Conservation (phyloP, 2,888 invertebrate species). For the Idaea biselata region DNA sequence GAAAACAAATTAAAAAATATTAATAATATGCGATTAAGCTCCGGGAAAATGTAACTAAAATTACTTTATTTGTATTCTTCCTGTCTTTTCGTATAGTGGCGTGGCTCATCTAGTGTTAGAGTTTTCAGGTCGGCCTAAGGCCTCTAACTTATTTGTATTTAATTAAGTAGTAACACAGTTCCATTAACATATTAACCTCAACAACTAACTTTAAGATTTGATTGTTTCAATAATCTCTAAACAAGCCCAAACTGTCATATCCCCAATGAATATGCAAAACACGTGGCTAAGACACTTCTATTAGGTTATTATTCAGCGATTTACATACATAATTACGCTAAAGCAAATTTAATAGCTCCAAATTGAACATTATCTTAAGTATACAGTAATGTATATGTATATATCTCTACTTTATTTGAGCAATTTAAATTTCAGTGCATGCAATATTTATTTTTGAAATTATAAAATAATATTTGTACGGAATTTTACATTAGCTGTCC, state of each 20-base stretch:
- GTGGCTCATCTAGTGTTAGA: too few species aligned
- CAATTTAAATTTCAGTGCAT: too few species aligned
- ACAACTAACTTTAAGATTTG: not conserved
- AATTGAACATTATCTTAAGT: too few species aligned
- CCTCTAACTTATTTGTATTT: not conserved
- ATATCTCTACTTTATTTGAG: too few species aligned
- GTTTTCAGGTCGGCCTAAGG: too few species aligned
- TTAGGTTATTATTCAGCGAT: slow-evolving; percentile 52
- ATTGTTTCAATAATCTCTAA: not conserved
- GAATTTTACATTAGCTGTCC: too few species aligned
- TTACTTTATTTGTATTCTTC: too few species aligned
- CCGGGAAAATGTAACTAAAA: too few species aligned
- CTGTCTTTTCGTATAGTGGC: too few species aligned
- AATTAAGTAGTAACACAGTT: not conserved
- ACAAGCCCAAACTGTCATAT: slow-evolving; percentile 15
- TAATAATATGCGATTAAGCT: too few species aligned
- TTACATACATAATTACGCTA: slow-evolving; percentile 48
- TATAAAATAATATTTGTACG: too few species aligned
- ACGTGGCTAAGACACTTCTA: slow-evolving; percentile 53
- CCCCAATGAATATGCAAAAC: slow-evolving; percentile 54
- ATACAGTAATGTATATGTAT: not conserved
- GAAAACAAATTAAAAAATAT: too few species aligned
- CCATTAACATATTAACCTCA: not conserved
- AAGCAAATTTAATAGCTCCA: slow-evolving; percentile 12
- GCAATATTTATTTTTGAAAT: not conserved